Conservation (phyloP, 1,140 invertebrate genomes). For the Aphaenogaster floridana region DNA sequence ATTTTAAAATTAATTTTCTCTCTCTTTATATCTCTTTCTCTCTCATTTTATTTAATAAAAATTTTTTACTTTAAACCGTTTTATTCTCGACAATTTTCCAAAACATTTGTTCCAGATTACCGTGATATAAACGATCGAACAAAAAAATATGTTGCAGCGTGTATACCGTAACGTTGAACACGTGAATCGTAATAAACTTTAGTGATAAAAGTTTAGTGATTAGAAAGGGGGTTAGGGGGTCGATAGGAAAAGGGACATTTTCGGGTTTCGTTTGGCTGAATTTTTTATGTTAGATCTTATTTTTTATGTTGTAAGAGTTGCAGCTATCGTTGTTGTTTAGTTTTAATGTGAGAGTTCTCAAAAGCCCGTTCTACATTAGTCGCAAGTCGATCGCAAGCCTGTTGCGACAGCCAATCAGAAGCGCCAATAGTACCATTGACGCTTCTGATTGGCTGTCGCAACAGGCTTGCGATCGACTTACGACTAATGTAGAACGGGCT, state of each 20-base stretch:
- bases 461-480: too few relatives aligned
- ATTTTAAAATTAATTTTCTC: background rate
- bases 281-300: background rate
- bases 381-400: too few relatives aligned
- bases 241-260: background rate
- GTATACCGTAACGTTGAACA: background rate
- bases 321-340: too few relatives aligned
- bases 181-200: conserved; percentile 11
- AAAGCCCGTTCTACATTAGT: too few relatives aligned
- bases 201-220: background rate
- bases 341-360: too few relatives aligned
- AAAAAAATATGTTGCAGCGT: conserved; percentile 2
- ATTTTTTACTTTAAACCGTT: background rate
- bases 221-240: too few relatives aligned
- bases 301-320: too few relatives aligned
- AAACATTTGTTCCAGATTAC: background rate
- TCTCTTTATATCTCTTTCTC: background rate
- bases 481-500: too few relatives aligned
- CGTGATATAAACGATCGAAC: conserved; percentile 4
- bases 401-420: too few relatives aligned
- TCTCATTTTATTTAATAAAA: background rate
- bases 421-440: too few relatives aligned
- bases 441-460: too few relatives aligned
- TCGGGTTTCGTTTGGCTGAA: background rate
- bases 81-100: conserved; percentile 5